Base-by-base conservation (phyloP, 2,888 invertebrate genomes). In the Protophormia terraenovae region DNA sequence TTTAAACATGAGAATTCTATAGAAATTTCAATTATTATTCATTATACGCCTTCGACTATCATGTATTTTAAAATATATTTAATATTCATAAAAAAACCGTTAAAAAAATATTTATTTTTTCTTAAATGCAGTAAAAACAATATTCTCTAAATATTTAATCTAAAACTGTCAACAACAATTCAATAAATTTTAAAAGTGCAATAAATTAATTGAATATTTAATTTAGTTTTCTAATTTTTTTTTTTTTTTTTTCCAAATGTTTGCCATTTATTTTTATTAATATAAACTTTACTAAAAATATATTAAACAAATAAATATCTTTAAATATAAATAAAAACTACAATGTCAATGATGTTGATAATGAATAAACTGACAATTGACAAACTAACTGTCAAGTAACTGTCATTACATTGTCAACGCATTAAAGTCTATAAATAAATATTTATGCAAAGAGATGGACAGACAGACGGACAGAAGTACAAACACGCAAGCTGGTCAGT, bases 351-450 rank as follows among this genome's bases (percentile, higher is more conserved):
- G 4, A 50, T 62, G 29, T 47, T 64, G 47, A 32, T 58, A 32
- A 41, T 27, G 7, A 64, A 14, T 69, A n/a, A 29, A 32, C 24
- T 79, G 75, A 76, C 77, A 77, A 55, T 77, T 84, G 84, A 83
- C 80, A 83, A 82, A 83, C 73, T 64, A 83, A 84, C 78, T 87
- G 75, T 89, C 89, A 88, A 88, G 87, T 86, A 88, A 87, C 87
- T 89, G 88, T 89, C 90, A 89, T 89, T 88, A 87, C 84, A 88
- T 85, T 89, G 89, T 89, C 89, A 90, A 45, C 47, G 80, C 71
- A 67, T 62, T 62, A 67, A 69, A 32, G 24, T 35, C 45, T 62
- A 81, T 29, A 80, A 69, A 77, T 73, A 60, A 81, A 84, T 69
- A 69, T 81, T 50, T 50, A 29, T 50, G 41, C 45, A 60, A 80